Conservation (phyloP, 2,888 invertebrate genomes). For the Nemotelus nigrinus region DNA sequence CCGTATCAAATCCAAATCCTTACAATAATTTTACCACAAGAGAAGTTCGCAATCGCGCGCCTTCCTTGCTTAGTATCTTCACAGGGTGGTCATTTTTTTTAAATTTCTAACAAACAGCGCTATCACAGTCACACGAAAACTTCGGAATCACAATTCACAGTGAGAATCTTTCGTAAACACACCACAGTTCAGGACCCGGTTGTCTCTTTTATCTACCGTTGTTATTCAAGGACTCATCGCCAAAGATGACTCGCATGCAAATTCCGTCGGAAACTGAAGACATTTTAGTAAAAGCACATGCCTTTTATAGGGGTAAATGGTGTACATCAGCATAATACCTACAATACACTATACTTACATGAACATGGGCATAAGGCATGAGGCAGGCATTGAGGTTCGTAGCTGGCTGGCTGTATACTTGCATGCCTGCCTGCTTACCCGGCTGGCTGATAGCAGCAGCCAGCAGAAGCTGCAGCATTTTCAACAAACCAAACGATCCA, state of each 20-base stretch:
- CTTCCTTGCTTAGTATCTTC: not conserved
- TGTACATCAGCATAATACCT: conserved; percentile 43
- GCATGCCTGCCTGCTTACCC: no score
- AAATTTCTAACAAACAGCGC: no score
- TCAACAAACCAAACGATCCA: conserved; percentile 13
- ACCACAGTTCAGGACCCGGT: not conserved
- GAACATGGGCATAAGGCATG: conserved; percentile 34
- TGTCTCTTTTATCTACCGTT: not conserved
- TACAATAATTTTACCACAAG: no score
- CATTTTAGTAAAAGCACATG: conserved; percentile 55
- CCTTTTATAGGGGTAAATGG: conserved; percentile 55
- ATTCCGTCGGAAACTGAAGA: conserved; percentile 56
- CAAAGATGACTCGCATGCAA: conserved; percentile 53
- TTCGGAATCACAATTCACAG: conserved; percentile 7
- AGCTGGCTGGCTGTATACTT: no score
- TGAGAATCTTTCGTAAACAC: not conserved
- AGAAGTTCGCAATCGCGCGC: not conserved
- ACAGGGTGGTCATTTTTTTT: no score
- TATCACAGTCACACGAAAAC: not conserved
- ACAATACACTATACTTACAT: conserved; percentile 41
- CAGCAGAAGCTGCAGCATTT: conserved; percentile 9
- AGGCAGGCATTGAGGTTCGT: conserved; percentile 17
- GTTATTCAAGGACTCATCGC: conserved; percentile 23
- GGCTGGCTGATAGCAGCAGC: no score
- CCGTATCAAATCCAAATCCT: no score